Evolutionary conservation across 2,797 vertebrate species (phyloP).

Genomic region (Enteromius viviparus): DNA sequence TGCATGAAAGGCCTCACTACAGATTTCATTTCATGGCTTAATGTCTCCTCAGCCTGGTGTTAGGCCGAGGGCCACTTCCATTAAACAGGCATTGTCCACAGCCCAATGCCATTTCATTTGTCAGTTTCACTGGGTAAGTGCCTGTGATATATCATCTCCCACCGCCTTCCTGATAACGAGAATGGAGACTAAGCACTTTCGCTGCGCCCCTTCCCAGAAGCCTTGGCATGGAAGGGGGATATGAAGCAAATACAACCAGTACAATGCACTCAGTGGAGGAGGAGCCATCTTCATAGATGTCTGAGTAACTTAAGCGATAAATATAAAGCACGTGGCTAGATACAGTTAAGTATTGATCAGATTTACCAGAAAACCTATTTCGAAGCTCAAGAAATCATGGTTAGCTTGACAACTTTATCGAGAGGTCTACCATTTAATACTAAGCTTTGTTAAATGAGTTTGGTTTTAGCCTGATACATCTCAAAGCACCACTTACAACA

Average conservation of each 20-base stretch:
- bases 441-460: constrained; percentile 39
- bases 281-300: constrained; percentile 36
- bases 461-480: constrained; percentile 11
- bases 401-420: constrained; percentile 36
- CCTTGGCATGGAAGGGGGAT: constrained; percentile 42
- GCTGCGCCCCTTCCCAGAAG: constrained; percentile 55
- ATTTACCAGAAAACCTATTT: constrained; percentile 45
- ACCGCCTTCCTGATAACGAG: constrained; percentile 55
- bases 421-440: background rate
- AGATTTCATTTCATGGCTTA: constrained; percentile 59
- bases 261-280: constrained; percentile 22
- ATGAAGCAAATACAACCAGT: constrained; percentile 27
- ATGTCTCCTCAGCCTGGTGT: constrained; percentile 51
- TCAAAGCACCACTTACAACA: constrained; percentile 28
- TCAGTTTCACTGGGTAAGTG: constrained; percentile 59
- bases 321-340: constrained; percentile 17
- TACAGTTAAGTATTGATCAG: constrained; percentile 45
- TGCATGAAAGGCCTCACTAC: constrained; percentile 48
- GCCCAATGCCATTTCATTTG: constrained; percentile 61
- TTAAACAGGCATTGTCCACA: constrained; percentile 60
- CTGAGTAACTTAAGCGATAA: constrained; percentile 31
- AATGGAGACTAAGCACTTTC: constrained; percentile 60
- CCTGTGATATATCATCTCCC: constrained; percentile 59
- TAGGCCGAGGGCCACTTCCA: constrained; percentile 55
- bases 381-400: constrained; percentile 44